A percentile compares a stretch with the other conserved stretches of the same genome.
Evolutionary conservation across 2,797 vertebrate species (phyloP).

Genomic region (Lemur catta): DNA sequence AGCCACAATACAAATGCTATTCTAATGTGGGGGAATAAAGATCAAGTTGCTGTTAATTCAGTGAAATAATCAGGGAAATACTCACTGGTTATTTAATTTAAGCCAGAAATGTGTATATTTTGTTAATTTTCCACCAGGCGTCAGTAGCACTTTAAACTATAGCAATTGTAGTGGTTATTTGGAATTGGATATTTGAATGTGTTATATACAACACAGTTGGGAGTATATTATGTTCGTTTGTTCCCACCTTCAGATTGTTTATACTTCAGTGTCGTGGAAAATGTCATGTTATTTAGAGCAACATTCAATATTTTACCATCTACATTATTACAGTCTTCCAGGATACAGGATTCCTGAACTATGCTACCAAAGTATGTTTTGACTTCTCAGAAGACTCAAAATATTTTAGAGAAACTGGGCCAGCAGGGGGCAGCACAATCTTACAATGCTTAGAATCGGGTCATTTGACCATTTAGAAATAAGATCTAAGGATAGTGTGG

Average conservation of each 20-base stretch:
- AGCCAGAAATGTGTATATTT: constrained; percentile 1
- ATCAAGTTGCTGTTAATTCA: neutral
- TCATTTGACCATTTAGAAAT: constrained; percentile 38
- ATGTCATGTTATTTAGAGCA: neutral
- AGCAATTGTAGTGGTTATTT: neutral
- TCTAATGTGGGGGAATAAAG: neutral
- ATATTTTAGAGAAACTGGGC: constrained; percentile 39
- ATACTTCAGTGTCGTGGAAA: neutral
- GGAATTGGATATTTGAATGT: constrained; percentile 1
- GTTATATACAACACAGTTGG: neutral
- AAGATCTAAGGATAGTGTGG: neutral
- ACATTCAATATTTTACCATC: neutral
- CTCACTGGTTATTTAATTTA: constrained; percentile 17
- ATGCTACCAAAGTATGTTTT: neutral
- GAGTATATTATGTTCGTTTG: neutral
- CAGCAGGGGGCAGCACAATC: constrained; percentile 75
- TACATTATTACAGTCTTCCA: neutral
- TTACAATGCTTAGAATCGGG: constrained; percentile 49
- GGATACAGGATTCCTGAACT: neutral
- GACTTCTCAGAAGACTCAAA: constrained; percentile 13
- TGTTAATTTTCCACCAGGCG: constrained; percentile 61
- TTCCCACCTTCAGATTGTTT: neutral
- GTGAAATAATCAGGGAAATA: constrained; percentile 15
- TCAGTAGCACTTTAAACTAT: constrained; percentile 68
- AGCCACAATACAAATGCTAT: neutral